Percentiles rank a stretch among this genome's conserved stretches.
Evolutionary conservation across 2,797 vertebrate species (phyloP).

Genomic region (Tangara arthus): DNA sequence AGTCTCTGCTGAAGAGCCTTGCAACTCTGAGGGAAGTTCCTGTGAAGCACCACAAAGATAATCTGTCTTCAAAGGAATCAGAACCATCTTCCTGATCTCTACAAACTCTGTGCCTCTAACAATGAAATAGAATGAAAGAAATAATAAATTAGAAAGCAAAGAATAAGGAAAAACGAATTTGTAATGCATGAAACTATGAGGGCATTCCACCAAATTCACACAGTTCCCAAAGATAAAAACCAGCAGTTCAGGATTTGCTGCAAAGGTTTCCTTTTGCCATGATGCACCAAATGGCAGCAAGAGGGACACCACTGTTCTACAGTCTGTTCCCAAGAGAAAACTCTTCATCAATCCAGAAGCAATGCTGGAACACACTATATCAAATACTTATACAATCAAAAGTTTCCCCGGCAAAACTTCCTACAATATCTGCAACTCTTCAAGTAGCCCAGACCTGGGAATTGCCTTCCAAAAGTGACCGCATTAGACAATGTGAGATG

Average conservation of each 20-base stretch:
- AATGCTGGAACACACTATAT: not conserved
- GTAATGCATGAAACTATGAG: not conserved
- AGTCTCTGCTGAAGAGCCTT: not conserved
- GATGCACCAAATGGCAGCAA: not conserved
- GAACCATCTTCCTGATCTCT: not conserved
- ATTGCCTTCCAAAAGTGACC: not conserved
- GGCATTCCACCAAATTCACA: not conserved
- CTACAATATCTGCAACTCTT: not conserved
- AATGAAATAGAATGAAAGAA: not conserved
- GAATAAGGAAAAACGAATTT: not conserved
- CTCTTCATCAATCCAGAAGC: not conserved
- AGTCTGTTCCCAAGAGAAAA: not conserved
- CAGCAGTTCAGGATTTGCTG: not conserved
- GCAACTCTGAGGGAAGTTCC: not conserved
- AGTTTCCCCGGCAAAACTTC: not conserved
- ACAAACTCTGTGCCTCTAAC: not conserved
- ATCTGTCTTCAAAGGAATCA: not conserved
- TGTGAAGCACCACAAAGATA: not conserved
- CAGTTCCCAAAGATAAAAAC: not conserved
- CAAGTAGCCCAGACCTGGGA: not conserved
- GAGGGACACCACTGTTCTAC: not conserved
- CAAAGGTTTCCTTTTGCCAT: not conserved
- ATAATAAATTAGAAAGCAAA: not conserved
- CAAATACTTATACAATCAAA: not conserved
- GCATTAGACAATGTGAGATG: rapidly evolving